These are phyloP conservation scores for Holcopasites calliopsidis DNA, from an alignment of 1,140 invertebrate genomes.

Conservation along the genomic window DNA sequence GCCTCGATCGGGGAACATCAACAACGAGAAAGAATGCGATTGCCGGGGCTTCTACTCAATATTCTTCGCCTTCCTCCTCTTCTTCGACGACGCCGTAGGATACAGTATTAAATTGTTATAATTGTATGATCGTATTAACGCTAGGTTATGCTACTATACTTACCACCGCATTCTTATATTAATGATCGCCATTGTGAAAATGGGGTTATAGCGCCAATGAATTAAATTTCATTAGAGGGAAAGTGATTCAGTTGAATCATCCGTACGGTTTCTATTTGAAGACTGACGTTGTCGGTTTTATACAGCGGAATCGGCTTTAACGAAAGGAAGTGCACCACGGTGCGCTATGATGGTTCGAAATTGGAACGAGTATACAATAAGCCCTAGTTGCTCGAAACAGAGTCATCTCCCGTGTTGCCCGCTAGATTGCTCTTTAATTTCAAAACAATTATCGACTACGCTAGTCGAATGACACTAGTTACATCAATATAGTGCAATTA, in stretches of 20 bases:
- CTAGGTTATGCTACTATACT: too few species aligned
- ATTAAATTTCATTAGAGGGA: not conserved
- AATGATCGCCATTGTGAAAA: too few species aligned
- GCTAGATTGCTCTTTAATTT: not conserved
- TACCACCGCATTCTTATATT: not conserved
- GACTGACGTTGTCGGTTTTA: constrained; percentile 24
- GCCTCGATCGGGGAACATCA: constrained; percentile 39
- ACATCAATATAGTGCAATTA: too few species aligned
- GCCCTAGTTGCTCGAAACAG: constrained; percentile 20
- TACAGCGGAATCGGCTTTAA: constrained; percentile 36
- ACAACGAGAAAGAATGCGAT: constrained; percentile 43
- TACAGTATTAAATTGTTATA: too few species aligned
- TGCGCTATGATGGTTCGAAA: constrained; percentile 31
- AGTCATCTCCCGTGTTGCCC: not conserved
- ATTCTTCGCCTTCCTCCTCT: constrained; percentile 30
- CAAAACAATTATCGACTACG: not conserved
- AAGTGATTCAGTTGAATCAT: not conserved
- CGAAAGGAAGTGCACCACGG: constrained; percentile 41
- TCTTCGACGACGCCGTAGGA: not conserved
- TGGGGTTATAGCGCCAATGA: not conserved
- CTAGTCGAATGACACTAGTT: not conserved
- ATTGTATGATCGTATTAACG: too few species aligned
- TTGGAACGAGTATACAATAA: constrained; percentile 39
- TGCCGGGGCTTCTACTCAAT: constrained; percentile 20
- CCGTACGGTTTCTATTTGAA: constrained; percentile 3